A percentile compares a stretch with the other conserved stretches of the same genome.
These are phyloP conservation scores for Fratercula arctica DNA, from an alignment of 2,797 vertebrate genomes.

Conservation along the genomic window DNA sequence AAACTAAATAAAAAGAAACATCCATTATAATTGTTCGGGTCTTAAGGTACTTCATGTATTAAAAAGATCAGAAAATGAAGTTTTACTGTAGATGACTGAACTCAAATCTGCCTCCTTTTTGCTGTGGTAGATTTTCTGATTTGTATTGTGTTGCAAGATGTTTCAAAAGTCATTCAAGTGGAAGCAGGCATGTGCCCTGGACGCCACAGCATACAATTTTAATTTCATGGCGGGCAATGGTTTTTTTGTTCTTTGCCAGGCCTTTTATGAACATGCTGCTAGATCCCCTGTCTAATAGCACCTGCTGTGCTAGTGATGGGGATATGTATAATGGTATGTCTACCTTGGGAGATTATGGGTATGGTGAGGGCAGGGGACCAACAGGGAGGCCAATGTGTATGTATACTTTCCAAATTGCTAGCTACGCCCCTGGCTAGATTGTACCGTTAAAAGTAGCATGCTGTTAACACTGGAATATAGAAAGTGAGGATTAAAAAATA, in stretches of 20 bases:
- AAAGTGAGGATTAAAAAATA: conserved; percentile 19
- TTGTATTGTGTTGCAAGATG: neutral
- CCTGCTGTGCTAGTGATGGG: conserved; percentile 55
- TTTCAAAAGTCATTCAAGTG: conserved; percentile 11
- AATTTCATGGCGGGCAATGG: conserved; percentile 28
- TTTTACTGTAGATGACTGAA: neutral
- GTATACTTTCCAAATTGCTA: conserved; percentile 47
- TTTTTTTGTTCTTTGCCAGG: conserved; percentile 37
- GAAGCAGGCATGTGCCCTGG: conserved; percentile 33
- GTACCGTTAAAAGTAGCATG: neutral
- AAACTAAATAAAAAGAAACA: neutral
- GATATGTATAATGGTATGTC: conserved; percentile 37
- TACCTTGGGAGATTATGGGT: conserved; percentile 50
- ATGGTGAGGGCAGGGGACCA: conserved; percentile 41
- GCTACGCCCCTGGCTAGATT: conserved; percentile 36
- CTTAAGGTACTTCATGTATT: neutral
- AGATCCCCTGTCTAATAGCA: conserved; percentile 32
- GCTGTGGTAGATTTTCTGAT: neutral
- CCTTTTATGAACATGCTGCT: conserved; percentile 54
- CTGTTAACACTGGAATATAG: conserved; percentile 1
- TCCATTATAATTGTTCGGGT: neutral
- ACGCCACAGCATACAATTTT: conserved; percentile 18
- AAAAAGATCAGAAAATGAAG: neutral
- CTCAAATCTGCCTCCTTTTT: neutral
- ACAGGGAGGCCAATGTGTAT: conserved; percentile 39